These are phyloP conservation scores for Ailurus styani DNA, from an alignment of 2,113 vertebrate genomes.

Conservation along the genomic window DNA sequence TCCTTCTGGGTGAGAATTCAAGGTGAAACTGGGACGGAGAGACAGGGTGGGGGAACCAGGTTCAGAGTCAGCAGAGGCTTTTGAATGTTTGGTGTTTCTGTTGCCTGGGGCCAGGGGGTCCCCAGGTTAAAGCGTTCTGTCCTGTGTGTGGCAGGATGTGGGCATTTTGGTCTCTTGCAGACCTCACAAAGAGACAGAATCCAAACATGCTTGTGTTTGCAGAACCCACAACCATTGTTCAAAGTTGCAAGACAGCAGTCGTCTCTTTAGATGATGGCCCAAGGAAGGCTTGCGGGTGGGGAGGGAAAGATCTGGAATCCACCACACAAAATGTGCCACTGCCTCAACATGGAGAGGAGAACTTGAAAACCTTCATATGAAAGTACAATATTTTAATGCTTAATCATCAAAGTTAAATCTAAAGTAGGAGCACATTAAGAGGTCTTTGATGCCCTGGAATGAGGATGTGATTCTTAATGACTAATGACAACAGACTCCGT, in stretches of 20 bases:
- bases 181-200: neutral
- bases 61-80: accelerated
- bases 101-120: accelerated
- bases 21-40: neutral
- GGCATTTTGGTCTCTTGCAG: neutral
- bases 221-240: neutral
- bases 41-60: accelerated
- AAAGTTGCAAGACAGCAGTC: accelerated
- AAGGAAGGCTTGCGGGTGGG: accelerated
- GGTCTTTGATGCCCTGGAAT: neutral
- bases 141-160: accelerated
- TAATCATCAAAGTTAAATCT: neutral
- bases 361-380: neutral
- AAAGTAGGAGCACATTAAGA: neutral
- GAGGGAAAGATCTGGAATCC: neutral
- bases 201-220: neutral
- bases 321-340: neutral
- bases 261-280: neutral
- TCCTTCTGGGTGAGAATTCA: neutral
- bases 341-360: neutral
- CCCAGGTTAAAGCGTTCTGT: neutral
- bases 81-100: neutral
- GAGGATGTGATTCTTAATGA: neutral
- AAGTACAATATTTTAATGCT: neutral
- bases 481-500: neutral